phyloP scores from a whole-genome alignment of 2,797 vertebrate genomes.

The Acanthurus leucopareius region DNA sequence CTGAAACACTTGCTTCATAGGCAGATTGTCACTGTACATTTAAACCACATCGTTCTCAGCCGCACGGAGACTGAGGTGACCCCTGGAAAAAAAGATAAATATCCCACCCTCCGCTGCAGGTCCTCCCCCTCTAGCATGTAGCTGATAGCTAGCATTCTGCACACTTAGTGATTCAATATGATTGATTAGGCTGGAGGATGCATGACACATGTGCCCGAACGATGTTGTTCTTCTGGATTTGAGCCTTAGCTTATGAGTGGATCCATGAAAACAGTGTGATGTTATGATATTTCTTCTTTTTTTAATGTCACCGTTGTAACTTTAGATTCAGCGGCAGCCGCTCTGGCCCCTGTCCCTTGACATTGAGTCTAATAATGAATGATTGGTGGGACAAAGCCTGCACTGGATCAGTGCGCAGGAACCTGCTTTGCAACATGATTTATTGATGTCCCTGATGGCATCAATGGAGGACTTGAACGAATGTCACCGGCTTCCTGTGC shows the following conservation, averaged over 20 bases:
- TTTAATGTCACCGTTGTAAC: constrained; percentile 37
- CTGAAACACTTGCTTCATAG: constrained; percentile 50
- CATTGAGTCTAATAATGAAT: constrained; percentile 73
- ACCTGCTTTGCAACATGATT: constrained; percentile 77
- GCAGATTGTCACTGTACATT: constrained; percentile 50
- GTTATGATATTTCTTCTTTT: constrained; percentile 37
- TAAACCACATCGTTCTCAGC: constrained; percentile 23
- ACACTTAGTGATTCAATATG: constrained; percentile 65
- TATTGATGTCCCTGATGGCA: constrained; percentile 76
- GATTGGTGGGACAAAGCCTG: constrained; percentile 72
- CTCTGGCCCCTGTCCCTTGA: constrained; percentile 62
- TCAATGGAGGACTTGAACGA: constrained; percentile 72
- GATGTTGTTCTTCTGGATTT: constrained; percentile 31
- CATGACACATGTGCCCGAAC: constrained; percentile 37
- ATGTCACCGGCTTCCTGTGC: constrained; percentile 74
- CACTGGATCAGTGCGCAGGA: constrained; percentile 71
- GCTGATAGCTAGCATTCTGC: constrained; percentile 56
- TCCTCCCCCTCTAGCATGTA: constrained; percentile 27
- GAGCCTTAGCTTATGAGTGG: constrained; percentile 13
- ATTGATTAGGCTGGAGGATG: constrained; percentile 59
- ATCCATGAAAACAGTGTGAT: neutral
- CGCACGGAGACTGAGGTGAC: constrained; percentile 54
- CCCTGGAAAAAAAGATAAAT: constrained; percentile 57
- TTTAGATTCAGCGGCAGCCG: constrained; percentile 47
- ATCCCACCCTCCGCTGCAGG: neutral